Evolutionary conservation across 2,797 vertebrate genomes (phyloP).

Genomic region (Dryobates pubescens): DNA sequence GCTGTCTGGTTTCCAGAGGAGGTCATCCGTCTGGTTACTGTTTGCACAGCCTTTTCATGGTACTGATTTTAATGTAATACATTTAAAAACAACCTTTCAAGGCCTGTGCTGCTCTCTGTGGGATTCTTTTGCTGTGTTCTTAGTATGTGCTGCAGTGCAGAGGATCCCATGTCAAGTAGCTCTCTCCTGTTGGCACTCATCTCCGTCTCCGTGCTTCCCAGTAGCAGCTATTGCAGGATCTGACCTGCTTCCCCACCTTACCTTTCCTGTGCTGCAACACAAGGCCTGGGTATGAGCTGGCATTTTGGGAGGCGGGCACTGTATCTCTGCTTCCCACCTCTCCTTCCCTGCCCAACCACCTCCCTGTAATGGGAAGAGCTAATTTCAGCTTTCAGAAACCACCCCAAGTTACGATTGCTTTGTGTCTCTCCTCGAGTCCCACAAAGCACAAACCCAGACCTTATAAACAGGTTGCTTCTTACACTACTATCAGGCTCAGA

Average conservation of each 20-base stretch:
- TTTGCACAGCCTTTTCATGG: background rate
- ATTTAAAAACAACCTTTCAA: background rate
- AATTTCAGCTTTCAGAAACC: background rate
- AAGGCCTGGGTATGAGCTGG: background rate
- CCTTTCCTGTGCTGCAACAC: background rate
- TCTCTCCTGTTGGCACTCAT: background rate
- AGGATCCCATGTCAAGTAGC: background rate
- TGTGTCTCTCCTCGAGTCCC: background rate
- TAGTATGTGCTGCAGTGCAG: rapidly evolving
- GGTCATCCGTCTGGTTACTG: background rate
- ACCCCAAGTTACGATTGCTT: background rate
- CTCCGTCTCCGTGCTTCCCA: background rate
- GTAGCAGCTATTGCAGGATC: background rate
- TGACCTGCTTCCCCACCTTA: background rate
- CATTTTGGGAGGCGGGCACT: background rate
- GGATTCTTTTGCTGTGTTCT: background rate
- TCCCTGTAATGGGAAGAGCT: background rate
- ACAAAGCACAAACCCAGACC: background rate
- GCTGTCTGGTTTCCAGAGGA: background rate
- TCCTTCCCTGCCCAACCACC: rapidly evolving
- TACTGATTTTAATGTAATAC: background rate
- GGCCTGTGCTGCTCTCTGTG: background rate
- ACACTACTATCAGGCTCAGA: background rate
- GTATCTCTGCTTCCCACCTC: background rate
- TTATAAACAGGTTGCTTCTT: background rate